Conservation (phyloP, 2,113 vertebrate genomes). For the Pampusana beccarii region DNA sequence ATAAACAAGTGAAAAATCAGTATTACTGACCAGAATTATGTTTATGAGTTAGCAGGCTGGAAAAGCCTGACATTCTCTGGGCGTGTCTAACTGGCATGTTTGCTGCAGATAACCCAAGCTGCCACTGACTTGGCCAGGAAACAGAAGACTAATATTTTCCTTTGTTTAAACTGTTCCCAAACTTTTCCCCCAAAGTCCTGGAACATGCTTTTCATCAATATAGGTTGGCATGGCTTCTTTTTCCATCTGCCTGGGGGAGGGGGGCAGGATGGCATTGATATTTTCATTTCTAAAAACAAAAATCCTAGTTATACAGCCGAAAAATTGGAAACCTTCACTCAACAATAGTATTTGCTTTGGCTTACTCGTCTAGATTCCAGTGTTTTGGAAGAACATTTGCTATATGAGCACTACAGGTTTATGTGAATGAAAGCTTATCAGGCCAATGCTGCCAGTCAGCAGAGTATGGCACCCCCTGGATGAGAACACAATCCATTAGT, state of each 20-base stretch:
- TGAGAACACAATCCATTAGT: neutral
- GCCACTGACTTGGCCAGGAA: neutral
- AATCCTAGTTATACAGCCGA: neutral
- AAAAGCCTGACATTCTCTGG: neutral
- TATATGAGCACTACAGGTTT: neutral
- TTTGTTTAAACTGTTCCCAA: neutral
- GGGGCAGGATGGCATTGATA: neutral
- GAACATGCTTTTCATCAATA: conserved; percentile 20
- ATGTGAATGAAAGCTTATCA: neutral
- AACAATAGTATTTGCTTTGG: conserved; percentile 27
- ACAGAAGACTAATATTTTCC: conserved; percentile 2
- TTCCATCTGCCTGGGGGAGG: neutral
- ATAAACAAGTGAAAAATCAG: neutral
- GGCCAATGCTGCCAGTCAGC: neutral
- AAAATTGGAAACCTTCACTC: conserved; percentile 1
- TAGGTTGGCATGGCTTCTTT: conserved; percentile 6
- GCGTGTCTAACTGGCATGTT: neutral
- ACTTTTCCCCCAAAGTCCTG: neutral
- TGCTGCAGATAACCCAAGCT: conserved; percentile 12
- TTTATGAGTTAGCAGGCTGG: neutral
- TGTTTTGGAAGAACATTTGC: neutral
- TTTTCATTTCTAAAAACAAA: conserved; percentile 55
- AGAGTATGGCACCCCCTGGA: neutral
- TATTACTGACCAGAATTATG: neutral
- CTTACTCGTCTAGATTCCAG: neutral